phyloP scores from a whole-genome alignment of 35 echinoderm and acorn worm species.

The Hemicentrotus pulcherrimus region DNA sequence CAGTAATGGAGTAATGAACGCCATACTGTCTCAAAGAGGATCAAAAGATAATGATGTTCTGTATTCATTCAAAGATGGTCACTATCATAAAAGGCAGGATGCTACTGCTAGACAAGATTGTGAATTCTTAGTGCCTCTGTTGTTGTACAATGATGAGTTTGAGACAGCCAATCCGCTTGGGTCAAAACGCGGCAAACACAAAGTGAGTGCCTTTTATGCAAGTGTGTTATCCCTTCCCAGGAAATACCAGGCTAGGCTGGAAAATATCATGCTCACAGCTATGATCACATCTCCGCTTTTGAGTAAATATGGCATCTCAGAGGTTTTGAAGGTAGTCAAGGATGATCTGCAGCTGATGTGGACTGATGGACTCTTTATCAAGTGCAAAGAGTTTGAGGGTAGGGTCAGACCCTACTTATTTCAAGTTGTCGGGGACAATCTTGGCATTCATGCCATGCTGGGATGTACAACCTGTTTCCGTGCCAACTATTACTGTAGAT shows the following conservation, averaged over 20 bases:
- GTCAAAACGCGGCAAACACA: slow-evolving; percentile 43
- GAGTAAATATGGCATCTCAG: slow-evolving; percentile 17
- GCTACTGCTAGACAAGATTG: not conserved
- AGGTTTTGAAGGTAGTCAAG: slow-evolving; percentile 24
- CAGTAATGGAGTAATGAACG: slow-evolving; percentile 52
- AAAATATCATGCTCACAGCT: slow-evolving; percentile 39
- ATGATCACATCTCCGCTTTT: slow-evolving; percentile 34
- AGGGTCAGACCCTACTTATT: slow-evolving; percentile 12
- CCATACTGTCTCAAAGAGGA: not conserved
- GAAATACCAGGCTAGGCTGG: slow-evolving; percentile 49
- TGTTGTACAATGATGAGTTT: slow-evolving; percentile 50
- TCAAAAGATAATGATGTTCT: slow-evolving; percentile 47
- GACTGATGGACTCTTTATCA: slow-evolving; percentile 39
- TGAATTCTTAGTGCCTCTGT: slow-evolving; percentile 8
- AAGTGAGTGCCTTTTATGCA: slow-evolving; percentile 54
- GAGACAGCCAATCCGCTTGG: slow-evolving; percentile 50
- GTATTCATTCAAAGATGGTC: slow-evolving; percentile 35
- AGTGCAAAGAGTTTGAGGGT: not conserved
- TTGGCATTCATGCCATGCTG: slow-evolving; percentile 45
- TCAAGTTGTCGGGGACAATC: slow-evolving; percentile 49
- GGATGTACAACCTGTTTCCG: slow-evolving; percentile 17
- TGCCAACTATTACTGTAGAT: slow-evolving; percentile 33
- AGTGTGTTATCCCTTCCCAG: slow-evolving; percentile 30
- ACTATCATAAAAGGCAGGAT: slow-evolving; percentile 2
- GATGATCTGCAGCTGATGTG: not conserved